A percentile compares a stretch with the other conserved stretches of the same genome.
phyloP scores from a whole-genome alignment of 2,888 invertebrate genomes.

The Listrodromus nycthemerus region DNA sequence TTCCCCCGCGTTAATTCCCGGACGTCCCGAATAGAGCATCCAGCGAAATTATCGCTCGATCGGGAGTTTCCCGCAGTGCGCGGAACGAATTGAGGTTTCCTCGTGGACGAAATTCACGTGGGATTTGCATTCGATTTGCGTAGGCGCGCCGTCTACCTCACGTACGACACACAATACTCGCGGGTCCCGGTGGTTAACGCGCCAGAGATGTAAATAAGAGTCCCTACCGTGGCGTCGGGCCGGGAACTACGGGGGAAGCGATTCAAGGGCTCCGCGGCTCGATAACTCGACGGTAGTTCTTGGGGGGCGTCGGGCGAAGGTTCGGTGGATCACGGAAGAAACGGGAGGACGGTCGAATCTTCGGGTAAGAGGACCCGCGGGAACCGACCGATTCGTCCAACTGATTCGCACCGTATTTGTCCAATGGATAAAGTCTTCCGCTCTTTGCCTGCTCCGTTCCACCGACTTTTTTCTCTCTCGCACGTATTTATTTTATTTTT shows the following conservation, averaged over 20 bases:
- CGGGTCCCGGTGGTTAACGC: conserved; percentile 12
- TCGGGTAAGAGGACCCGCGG: conserved; percentile 43
- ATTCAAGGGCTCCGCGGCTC: conserved; percentile 9
- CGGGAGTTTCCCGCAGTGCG: conserved; percentile 1
- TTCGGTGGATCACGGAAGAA: conserved; percentile 1
- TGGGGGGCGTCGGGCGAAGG: not conserved
- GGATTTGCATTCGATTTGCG: conserved; percentile 49
- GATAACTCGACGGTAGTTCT: not conserved
- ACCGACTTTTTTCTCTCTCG: conserved; percentile 11
- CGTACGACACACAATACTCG: conserved; percentile 7
- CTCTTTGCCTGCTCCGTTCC: conserved; percentile 2
- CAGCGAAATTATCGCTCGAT: conserved; percentile 25
- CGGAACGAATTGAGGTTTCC: conserved; percentile 48
- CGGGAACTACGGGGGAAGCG: not conserved
- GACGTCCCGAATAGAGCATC: not conserved
- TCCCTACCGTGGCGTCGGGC: not conserved
- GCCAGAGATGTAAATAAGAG: conserved; percentile 35
- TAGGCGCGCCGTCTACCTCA: not conserved
- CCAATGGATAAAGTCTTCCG: conserved; percentile 47
- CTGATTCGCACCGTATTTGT: conserved; percentile 50
- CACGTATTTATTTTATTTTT: conserved; percentile 16
- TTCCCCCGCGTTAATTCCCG: not conserved
- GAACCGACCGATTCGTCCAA: conserved; percentile 43
- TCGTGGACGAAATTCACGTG: conserved; percentile 44
- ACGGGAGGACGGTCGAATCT: conserved; percentile 16